Evolutionary conservation across 1,140 invertebrate species (phyloP).

Genomic region (Lordiphosa clarofinis): DNA sequence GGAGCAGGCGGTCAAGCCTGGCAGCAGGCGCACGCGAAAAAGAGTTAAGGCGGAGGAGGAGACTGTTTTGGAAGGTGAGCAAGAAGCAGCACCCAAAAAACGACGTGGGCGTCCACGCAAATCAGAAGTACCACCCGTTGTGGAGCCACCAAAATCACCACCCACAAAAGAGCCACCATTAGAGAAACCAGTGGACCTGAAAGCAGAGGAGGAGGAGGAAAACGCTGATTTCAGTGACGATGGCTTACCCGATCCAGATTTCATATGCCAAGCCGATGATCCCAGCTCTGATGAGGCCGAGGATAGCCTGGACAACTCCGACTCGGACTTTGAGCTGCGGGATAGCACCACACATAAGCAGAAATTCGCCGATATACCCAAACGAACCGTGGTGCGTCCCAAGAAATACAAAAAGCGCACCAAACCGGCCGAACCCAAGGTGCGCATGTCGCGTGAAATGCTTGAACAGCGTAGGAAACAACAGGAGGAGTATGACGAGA

Average conservation of each 20-base stretch:
- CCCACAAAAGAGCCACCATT: background rate
- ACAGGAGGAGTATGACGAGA: conserved; percentile 68
- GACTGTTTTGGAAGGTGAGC: background rate
- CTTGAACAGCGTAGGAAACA: conserved; percentile 69
- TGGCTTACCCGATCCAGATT: conserved; percentile 37
- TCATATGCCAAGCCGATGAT: conserved; percentile 23
- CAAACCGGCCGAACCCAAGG: conserved; percentile 62
- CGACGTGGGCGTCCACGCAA: conserved; percentile 53
- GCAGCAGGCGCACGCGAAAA: conserved; percentile 37
- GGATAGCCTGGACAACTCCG: conserved; percentile 21
- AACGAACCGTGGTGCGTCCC: conserved; percentile 57
- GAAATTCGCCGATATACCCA: conserved; percentile 65
- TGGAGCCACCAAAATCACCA: background rate
- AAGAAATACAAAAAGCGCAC: conserved; percentile 71
- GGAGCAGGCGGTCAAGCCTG: background rate
- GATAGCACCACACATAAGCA: conserved; percentile 15
- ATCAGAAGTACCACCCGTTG: conserved; percentile 16
- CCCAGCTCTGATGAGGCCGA: conserved; percentile 27
- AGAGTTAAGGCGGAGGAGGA: conserved; percentile 42
- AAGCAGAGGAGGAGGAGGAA: conserved; percentile 28
- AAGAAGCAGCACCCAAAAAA: conserved; percentile 34
- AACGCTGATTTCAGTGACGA: conserved; percentile 38
- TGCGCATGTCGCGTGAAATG: conserved; percentile 64
- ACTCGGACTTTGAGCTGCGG: conserved; percentile 60
- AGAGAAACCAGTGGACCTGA: conserved; percentile 28